A percentile compares a stretch with the other conserved stretches of the same genome.
These are phyloP conservation scores for Heliconius hewitsoni DNA, from an alignment of 1,140 invertebrate genomes.

Conservation along the genomic window DNA sequence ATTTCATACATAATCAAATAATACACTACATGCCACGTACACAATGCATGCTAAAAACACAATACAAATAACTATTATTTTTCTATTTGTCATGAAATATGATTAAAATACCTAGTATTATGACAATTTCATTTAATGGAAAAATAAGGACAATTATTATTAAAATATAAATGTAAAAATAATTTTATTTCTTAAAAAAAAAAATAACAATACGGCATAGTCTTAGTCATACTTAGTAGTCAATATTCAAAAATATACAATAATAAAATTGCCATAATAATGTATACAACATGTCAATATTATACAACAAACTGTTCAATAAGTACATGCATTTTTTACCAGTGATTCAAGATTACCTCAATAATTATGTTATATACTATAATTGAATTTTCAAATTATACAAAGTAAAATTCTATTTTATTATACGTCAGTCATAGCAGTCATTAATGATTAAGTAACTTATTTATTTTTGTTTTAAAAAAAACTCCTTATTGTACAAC, in stretches of 20 bases:
- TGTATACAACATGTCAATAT: neutral
- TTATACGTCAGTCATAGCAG: too few relatives aligned
- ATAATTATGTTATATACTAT: too few relatives aligned
- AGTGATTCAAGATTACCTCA: too few relatives aligned
- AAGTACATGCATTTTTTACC: neutral
- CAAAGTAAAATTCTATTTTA: too few relatives aligned
- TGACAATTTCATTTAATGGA: neutral
- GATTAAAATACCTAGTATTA: neutral
- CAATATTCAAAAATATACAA: neutral
- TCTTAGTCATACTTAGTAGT: neutral
- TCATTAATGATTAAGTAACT: neutral
- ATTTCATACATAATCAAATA: slow-evolving; percentile 11
- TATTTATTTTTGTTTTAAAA: neutral
- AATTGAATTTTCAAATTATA: neutral
- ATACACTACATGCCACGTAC: slow-evolving; percentile 12
- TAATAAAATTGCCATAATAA: neutral
- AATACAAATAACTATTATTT: neutral
- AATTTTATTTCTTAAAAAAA: neutral
- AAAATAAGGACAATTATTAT: neutral
- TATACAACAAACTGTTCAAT: neutral
- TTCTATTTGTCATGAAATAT: neutral
- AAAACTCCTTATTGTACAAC: neutral
- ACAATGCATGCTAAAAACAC: slow-evolving; percentile 18
- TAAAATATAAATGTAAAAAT: neutral
- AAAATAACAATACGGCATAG: too few relatives aligned